A percentile compares a stretch with the other conserved stretches of the same genome.
These are phyloP conservation scores for Benitochromis conjunctus DNA, from an alignment of 2,113 vertebrate genomes.

Conservation along the genomic window DNA sequence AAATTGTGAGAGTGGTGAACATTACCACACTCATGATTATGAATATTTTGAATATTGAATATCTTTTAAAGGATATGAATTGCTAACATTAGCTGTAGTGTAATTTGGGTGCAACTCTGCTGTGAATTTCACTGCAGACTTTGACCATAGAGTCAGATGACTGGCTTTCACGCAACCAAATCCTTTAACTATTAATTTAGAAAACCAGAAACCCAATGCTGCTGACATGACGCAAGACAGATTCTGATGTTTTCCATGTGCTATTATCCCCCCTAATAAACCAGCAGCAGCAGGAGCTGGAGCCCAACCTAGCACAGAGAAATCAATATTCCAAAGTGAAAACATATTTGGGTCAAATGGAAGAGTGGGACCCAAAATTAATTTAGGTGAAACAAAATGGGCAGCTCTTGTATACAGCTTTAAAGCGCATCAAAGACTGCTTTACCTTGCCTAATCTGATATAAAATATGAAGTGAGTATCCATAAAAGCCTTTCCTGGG, in stretches of 20 bases:
- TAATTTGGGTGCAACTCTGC: background rate
- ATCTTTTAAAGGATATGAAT: background rate
- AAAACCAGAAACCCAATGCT: background rate
- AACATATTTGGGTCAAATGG: conserved; percentile 21
- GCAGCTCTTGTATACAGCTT: background rate
- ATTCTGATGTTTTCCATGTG: conserved; percentile 43
- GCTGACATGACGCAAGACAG: conserved; percentile 23
- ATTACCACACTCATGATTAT: background rate
- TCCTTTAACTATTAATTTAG: conserved; percentile 15
- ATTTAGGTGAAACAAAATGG: conserved; percentile 17
- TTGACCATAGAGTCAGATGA: background rate
- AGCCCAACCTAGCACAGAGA: background rate
- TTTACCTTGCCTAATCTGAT: background rate
- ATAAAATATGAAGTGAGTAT: background rate
- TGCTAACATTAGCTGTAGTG: background rate
- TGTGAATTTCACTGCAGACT: background rate
- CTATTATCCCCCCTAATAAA: background rate
- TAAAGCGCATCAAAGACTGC: background rate
- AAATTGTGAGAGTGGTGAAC: background rate
- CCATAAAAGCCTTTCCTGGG: background rate
- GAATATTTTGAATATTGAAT: background rate
- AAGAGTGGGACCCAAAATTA: conserved; percentile 35
- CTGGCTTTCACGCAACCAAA: background rate
- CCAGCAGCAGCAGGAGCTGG: background rate
- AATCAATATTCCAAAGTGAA: conserved; percentile 46